These are phyloP conservation scores for Mystacornis crossleyi DNA, from an alignment of 2,113 vertebrate genomes.

Conservation along the genomic window DNA sequence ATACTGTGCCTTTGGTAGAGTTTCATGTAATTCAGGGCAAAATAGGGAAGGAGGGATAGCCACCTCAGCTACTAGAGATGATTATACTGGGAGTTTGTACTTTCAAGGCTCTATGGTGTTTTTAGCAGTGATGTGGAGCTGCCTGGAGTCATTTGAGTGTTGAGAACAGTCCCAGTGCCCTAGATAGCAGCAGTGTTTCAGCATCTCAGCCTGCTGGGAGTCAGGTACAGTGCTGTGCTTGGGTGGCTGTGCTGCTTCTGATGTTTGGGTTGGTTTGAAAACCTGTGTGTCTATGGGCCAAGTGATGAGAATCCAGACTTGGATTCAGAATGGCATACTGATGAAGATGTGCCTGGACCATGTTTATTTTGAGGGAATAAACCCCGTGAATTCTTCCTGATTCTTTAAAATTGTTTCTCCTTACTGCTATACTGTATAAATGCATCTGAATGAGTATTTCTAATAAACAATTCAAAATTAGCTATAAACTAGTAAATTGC, in stretches of 20 bases:
- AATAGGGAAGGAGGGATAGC: background rate
- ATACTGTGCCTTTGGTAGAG: background rate
- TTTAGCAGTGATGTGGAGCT: background rate
- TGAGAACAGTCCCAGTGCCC: background rate
- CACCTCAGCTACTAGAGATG: background rate
- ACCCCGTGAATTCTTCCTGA: background rate
- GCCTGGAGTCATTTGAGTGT: background rate
- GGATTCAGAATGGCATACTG: background rate
- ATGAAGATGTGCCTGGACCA: background rate
- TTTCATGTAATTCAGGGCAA: background rate
- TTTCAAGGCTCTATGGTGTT: background rate
- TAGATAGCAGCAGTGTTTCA: background rate
- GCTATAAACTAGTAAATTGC: background rate
- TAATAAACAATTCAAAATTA: background rate
- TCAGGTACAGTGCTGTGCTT: background rate
- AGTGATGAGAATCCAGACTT: background rate
- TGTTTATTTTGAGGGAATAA: background rate
- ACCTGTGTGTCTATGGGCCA: background rate
- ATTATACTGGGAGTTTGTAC: background rate
- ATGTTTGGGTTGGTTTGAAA: background rate
- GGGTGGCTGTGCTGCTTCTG: background rate
- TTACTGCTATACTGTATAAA: background rate
- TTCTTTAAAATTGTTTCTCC: background rate
- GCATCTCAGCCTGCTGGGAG: background rate
- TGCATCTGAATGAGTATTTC: background rate